Conservation (phyloP, 2,113 vertebrate genomes). For the Podarcis cretensis region DNA sequence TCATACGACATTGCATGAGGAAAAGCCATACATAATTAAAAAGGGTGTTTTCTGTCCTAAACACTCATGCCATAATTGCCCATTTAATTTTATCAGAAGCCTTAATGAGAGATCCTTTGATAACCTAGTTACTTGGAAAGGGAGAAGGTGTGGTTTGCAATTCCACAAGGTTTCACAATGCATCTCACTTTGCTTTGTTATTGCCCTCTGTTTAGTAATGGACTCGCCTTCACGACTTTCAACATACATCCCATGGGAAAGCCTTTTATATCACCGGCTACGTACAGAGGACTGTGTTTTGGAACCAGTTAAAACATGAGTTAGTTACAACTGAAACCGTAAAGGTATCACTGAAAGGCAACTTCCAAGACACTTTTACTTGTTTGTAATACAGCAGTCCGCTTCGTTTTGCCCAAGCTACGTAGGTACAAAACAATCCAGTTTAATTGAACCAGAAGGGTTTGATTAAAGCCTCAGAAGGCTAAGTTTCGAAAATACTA, state of each 20-base stretch:
- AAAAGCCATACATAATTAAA: constrained; percentile 1
- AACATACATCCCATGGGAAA: not conserved
- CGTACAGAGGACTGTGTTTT: not conserved
- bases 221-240: not conserved
- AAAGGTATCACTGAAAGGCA: not conserved
- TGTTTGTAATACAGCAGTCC: too few relatives aligned
- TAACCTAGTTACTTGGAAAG: not conserved
- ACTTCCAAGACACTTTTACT: too few relatives aligned
- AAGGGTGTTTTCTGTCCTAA: constrained; percentile 10
- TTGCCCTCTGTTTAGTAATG: not conserved
- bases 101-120: not conserved
- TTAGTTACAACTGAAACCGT: not conserved
- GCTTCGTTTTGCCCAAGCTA: too few relatives aligned
- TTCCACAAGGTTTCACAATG: constrained; percentile 23
- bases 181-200: not conserved
- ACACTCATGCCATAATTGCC: not conserved
- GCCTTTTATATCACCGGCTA: not conserved
- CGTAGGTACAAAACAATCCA: not conserved
- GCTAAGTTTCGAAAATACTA: too few relatives aligned
- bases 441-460: not conserved
- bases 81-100: constrained; percentile 21
- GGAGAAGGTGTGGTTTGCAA: not conserved
- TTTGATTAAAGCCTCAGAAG: not conserved
- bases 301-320: not conserved
- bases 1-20: not conserved